A percentile compares a stretch with the other conserved stretches of the same genome.
These are phyloP conservation scores for Lanius collurio DNA, from an alignment of 2,113 vertebrate species.

Conservation along the genomic window DNA sequence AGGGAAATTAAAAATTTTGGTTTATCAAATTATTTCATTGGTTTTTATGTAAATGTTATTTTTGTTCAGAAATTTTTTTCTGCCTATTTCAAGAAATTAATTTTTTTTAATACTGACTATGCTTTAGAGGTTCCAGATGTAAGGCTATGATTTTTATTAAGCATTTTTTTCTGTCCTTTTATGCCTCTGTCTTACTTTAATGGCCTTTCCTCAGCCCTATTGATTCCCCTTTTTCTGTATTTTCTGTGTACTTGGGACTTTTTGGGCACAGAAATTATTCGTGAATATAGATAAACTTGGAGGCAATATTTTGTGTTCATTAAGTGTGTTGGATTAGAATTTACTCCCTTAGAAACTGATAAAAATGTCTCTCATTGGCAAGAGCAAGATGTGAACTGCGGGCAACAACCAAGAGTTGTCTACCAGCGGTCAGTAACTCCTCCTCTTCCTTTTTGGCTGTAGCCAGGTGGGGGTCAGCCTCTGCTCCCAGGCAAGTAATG, in stretches of 20 bases:
- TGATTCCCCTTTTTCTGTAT: not conserved
- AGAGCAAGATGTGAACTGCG: not conserved
- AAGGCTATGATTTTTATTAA: not conserved
- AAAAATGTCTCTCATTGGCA: not conserved
- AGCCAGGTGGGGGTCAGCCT: not conserved
- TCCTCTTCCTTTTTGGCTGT: not conserved
- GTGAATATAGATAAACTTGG: not conserved
- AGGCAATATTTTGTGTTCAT: not conserved
- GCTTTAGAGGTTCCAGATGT: not conserved
- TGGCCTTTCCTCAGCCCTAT: not conserved
- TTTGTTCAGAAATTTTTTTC: not conserved
- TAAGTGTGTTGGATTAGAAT: not conserved
- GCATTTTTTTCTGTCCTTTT: not conserved
- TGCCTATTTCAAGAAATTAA: not conserved
- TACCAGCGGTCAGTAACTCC: not conserved
- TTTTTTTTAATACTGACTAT: not conserved
- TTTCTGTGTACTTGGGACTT: fast-evolving
- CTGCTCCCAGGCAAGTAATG: not conserved
- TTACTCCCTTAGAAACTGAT: not conserved
- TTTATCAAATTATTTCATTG: not conserved
- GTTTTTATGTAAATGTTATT: not conserved
- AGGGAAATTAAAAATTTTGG: not conserved
- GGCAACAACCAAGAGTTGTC: not conserved
- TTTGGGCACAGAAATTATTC: not conserved
- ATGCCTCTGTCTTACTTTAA: not conserved